These are phyloP conservation scores for Ruditapes philippinarum DNA, from an alignment of 1,140 invertebrate species.

Conservation along the genomic window DNA sequence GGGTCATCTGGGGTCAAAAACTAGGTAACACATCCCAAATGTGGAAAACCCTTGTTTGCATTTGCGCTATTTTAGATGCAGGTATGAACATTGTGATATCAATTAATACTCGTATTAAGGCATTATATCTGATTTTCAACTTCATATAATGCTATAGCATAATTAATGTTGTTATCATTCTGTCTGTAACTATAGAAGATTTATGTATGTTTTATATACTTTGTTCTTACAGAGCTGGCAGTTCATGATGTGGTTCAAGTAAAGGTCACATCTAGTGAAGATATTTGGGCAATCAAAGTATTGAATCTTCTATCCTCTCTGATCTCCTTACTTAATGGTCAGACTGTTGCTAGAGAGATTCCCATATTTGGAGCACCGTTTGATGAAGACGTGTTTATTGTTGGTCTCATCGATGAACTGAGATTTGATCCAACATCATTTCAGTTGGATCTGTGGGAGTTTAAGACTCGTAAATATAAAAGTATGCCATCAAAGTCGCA, in stretches of 20 bases:
- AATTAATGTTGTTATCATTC: too few relatives aligned
- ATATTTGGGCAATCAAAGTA: constrained; percentile 82
- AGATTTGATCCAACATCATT: constrained; percentile 80
- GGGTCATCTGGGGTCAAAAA: too few relatives aligned
- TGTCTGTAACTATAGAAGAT: too few relatives aligned
- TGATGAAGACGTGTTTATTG: constrained; percentile 78
- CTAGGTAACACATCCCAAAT: too few relatives aligned
- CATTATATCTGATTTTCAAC: too few relatives aligned
- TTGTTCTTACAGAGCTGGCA: constrained; percentile 79
- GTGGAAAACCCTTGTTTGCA: too few relatives aligned
- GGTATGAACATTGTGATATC: too few relatives aligned
- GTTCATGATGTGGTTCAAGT: constrained; percentile 80
- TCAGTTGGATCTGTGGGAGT: constrained; percentile 77
- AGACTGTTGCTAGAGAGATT: constrained; percentile 77
- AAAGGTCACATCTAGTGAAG: constrained; percentile 79
- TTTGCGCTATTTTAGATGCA: too few relatives aligned
- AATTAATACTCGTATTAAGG: too few relatives aligned
- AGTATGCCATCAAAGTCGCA: constrained; percentile 78
- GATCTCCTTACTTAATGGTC: constrained; percentile 75
- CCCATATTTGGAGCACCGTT: constrained; percentile 84
- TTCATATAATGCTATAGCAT: too few relatives aligned
- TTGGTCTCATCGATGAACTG: constrained; percentile 84
- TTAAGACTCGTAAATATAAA: constrained; percentile 81
- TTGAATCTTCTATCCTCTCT: constrained; percentile 79
- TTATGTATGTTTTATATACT: too few relatives aligned